Evolutionary conservation across 2,113 vertebrate species (phyloP).

Genomic region (Microcebus lehilahytsara): DNA sequence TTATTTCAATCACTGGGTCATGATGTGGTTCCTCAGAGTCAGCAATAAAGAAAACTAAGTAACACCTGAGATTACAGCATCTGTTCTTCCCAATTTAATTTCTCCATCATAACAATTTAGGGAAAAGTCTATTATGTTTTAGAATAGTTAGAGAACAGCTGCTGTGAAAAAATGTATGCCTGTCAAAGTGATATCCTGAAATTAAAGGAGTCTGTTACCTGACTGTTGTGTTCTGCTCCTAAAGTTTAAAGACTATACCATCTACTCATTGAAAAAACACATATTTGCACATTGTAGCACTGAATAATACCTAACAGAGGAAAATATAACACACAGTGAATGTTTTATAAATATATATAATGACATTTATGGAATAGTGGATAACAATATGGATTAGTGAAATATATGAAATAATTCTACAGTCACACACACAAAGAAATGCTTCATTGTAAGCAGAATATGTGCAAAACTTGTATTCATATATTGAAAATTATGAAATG

Average conservation of each 20-base stretch:
- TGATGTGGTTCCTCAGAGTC: conserved; percentile 47
- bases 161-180: not conserved
- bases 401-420: not conserved
- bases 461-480: not conserved
- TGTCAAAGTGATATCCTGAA: conserved; percentile 13
- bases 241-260: not conserved
- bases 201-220: conserved; percentile 4
- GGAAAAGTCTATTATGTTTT: conserved; percentile 22
- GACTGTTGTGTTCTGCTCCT: not conserved
- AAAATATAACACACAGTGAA: not conserved
- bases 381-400: not conserved
- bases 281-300: not conserved
- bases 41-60: conserved; percentile 35
- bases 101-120: not conserved
- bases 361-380: not conserved
- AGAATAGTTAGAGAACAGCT: conserved; percentile 49
- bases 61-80: conserved; percentile 46
- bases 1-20: not conserved
- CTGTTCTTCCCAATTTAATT: conserved; percentile 62
- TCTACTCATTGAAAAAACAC: not conserved
- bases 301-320: not conserved
- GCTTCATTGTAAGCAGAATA: not conserved
- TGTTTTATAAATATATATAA: not conserved
- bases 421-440: not conserved
- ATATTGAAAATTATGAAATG: not conserved